A percentile compares a stretch with the other conserved stretches of the same genome.
Conservation (phyloP, 1,140 invertebrate genomes). For the Bombyx mandarina region DNA sequence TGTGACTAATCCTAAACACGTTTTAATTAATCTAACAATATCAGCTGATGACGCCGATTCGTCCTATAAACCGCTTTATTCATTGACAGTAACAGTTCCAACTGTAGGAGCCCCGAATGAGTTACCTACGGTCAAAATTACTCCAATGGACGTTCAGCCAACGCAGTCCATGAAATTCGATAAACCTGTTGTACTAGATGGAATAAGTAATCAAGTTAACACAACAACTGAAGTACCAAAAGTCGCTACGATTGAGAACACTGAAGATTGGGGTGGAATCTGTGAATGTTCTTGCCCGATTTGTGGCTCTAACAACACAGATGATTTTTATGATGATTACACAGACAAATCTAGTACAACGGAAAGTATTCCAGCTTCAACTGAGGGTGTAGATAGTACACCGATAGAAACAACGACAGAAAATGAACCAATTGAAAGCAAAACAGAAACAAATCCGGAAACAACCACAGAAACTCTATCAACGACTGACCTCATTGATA, state of each 20-base stretch:
- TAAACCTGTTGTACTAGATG: conserved; percentile 45
- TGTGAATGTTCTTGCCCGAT: conserved; percentile 83
- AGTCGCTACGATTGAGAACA: conserved; percentile 33
- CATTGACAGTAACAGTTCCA: conserved; percentile 80
- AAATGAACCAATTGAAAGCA: conserved; percentile 7
- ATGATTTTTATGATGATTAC: conserved; percentile 57
- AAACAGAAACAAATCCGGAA: conserved; percentile 21
- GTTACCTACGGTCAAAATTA: conserved; percentile 73
- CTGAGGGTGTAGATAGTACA: conserved; percentile 6
- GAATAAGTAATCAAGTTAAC: conserved; percentile 1
- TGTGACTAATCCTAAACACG: conserved; percentile 66
- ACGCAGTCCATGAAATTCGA: conserved; percentile 58
- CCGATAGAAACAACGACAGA: conserved; percentile 3
- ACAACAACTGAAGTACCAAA: conserved; percentile 18
- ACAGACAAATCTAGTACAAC: conserved; percentile 21
- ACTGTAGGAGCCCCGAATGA: conserved; percentile 70
- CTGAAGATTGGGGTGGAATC: conserved; percentile 72
- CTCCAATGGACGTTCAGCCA: conserved; percentile 60
- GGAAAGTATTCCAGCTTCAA: conserved; percentile 7
- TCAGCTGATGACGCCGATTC: conserved; percentile 74
- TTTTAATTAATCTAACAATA: conserved; percentile 83
- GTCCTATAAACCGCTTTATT: conserved; percentile 76
- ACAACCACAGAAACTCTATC: conserved; percentile 9
- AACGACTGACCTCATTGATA: conserved; percentile 13
- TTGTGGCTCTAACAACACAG: conserved; percentile 54